These are phyloP conservation scores for Limnodromus scolopaceus DNA, from an alignment of 2,797 vertebrate genomes.

Conservation along the genomic window DNA sequence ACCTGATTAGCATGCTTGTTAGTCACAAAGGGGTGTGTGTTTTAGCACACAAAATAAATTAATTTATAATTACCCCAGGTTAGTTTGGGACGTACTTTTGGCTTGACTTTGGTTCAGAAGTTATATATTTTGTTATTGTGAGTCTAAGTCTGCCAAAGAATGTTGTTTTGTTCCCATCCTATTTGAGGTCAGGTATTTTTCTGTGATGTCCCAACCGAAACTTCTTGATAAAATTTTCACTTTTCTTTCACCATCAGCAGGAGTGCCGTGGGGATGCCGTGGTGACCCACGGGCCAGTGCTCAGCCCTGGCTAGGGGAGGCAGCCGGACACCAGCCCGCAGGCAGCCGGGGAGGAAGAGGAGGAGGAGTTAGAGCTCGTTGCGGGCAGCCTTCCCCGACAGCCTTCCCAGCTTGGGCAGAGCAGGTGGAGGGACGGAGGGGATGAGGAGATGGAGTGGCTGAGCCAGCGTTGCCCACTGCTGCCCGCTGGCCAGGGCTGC, in stretches of 20 bases:
- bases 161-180: neutral
- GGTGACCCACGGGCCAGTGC: neutral
- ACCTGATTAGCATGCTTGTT: neutral
- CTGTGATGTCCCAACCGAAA: neutral
- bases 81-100: neutral
- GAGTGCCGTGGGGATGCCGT: neutral
- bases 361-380: neutral
- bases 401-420: neutral
- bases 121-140: neutral
- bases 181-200: neutral
- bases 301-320: neutral
- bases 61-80: neutral
- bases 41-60: neutral
- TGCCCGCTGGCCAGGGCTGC: neutral
- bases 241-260: neutral
- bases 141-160: neutral
- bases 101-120: neutral
- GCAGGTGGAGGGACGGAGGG: neutral
- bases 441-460: slow-evolving; percentile 47
- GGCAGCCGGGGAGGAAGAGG: neutral
- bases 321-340: neutral
- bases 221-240: neutral
- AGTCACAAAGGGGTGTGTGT: neutral
- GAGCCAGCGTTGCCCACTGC: slow-evolving; percentile 24
- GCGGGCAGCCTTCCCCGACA: neutral